Percentiles rank a stretch among this genome's conserved stretches.
phyloP scores from a whole-genome alignment of 2,888 invertebrate genomes.

The Sipunculus nudus region DNA sequence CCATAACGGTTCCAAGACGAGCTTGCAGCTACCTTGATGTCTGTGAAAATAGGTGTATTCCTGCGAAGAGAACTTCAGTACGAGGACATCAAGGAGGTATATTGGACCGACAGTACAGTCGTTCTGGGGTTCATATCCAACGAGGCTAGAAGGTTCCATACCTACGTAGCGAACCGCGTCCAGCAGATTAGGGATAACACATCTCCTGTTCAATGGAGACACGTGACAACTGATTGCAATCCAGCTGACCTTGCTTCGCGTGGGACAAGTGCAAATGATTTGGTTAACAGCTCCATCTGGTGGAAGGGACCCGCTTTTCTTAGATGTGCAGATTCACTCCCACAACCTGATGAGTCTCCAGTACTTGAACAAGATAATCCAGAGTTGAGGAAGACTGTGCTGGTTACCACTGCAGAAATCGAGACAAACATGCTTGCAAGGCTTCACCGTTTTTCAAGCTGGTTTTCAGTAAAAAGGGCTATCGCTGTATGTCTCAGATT shows the following conservation, averaged over 20 bases:
- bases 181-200: constrained; percentile 35
- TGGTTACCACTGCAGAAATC: neutral
- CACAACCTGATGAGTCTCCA: neutral
- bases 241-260: constrained; percentile 44
- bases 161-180: constrained; percentile 45
- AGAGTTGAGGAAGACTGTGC: constrained; percentile 18
- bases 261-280: constrained; percentile 13
- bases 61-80: constrained; percentile 26
- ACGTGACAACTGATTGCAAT: constrained; percentile 34
- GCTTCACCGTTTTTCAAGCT: constrained; percentile 16
- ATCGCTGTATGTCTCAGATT: constrained; percentile 8
- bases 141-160: constrained; percentile 37
- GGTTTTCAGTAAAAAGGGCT: constrained; percentile 4
- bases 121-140: constrained; percentile 43
- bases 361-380: constrained; percentile 11
- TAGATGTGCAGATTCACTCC: neutral
- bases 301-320: constrained; percentile 28
- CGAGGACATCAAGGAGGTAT: constrained; percentile 15
- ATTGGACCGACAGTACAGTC: constrained; percentile 39
- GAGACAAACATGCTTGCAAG: neutral
- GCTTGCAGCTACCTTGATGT: no score
- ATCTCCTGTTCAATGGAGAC: constrained; percentile 34
- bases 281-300: constrained; percentile 16
- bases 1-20: constrained; percentile 18
- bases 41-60: constrained; percentile 23